Percentiles rank a stretch among this genome's conserved stretches.
These are phyloP conservation scores for Lithodes maja DNA, from an alignment of 2,888 invertebrate genomes.

Conservation along the genomic window DNA sequence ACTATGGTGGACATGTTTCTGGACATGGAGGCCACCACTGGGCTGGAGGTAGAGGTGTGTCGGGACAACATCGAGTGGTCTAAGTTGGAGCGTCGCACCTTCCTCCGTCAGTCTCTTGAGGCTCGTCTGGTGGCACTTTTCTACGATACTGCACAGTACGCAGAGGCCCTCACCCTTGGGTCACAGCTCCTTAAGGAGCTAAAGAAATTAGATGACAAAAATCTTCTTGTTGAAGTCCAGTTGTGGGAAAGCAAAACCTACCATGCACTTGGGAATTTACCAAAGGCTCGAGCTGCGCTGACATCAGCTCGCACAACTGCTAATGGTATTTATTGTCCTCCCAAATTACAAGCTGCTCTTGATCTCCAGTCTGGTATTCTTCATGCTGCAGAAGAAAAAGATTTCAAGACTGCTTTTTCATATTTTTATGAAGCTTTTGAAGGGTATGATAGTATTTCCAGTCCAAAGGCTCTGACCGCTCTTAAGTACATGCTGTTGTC, in stretches of 20 bases:
- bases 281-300: conserved; percentile 95
- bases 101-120: conserved; percentile 96
- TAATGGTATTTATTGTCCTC: conserved; percentile 99
- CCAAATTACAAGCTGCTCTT: conserved; percentile 97
- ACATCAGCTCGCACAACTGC: conserved; percentile 99
- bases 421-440: conserved; percentile 99
- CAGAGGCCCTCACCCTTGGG: conserved; percentile 88
- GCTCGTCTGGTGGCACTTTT: conserved; percentile 95
- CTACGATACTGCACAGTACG: conserved; percentile 92
- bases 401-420: conserved; percentile 99
- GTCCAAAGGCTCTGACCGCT: conserved; percentile 91
- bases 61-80: conserved; percentile 96
- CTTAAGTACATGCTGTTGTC: conserved; percentile 99
- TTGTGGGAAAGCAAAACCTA: conserved; percentile 98
- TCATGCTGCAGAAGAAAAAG: conserved; percentile 99
- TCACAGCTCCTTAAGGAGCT: conserved; percentile 93
- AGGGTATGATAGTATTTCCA: conserved; percentile 96
- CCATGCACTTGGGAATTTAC: conserved; percentile 96
- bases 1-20: conserved; percentile 97
- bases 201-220: conserved; percentile 99
- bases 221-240: conserved; percentile 94
- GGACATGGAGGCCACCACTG: conserved; percentile 96
- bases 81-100: conserved; percentile 96
- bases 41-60: conserved; percentile 92
- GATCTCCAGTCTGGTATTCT: conserved; percentile 87